Base-by-base conservation (phyloP, 2,888 invertebrate species). In the Drosophila bunnanda region DNA sequence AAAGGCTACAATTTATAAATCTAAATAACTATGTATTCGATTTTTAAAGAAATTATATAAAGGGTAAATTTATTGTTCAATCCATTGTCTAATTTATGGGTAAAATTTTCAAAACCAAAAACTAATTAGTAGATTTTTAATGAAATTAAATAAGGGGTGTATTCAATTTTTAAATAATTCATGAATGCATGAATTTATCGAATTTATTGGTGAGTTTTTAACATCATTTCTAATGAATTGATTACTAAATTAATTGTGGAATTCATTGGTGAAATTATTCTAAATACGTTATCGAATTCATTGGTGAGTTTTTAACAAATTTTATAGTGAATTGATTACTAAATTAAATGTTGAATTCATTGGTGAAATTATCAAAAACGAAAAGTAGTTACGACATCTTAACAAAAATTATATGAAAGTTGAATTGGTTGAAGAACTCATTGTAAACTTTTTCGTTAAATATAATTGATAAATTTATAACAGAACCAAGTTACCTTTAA, bases 401-500 rank as follows among this genome's bases (percentile, higher is more conserved):
- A 7, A 36, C 2, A 15, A 13, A 36, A 36, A 38, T n/a, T n/a
- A n/a, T n/a, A 1, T 20, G 2, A 12, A 41, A 12, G 0, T 4
- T 17, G 10, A 20, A 17, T n/a, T n/a, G n/a, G n/a, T n/a, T n/a
- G n/a, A n/a, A n/a, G 0, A 32, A 4, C 0, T 12, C 32, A 0
- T 32, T 12, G 32, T 3, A 12, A 10, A 12, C 2, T 6, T 38
- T n/a, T 7, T 15, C n/a, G 36, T n/a, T 36, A n/a, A 36, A 5
- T 36, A 1, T 8, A n/a, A 36, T 36, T 36, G 34, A 5, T 36
- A 7, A 38, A 38, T n/a, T n/a, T 36, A 0, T 34, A 4, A 36
- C 15, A 36, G 8, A 36, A n/a, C 3, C 13, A n/a, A n/a, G n/a
- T n/a, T n/a, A n/a, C n/a, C n/a, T n/a, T n/a, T n/a, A n/a, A n/a